A percentile compares a stretch with the other conserved stretches of the same genome.
phyloP scores from a whole-genome alignment of 1,140 invertebrate genomes.

The Pseudachorutes palmiensis region DNA sequence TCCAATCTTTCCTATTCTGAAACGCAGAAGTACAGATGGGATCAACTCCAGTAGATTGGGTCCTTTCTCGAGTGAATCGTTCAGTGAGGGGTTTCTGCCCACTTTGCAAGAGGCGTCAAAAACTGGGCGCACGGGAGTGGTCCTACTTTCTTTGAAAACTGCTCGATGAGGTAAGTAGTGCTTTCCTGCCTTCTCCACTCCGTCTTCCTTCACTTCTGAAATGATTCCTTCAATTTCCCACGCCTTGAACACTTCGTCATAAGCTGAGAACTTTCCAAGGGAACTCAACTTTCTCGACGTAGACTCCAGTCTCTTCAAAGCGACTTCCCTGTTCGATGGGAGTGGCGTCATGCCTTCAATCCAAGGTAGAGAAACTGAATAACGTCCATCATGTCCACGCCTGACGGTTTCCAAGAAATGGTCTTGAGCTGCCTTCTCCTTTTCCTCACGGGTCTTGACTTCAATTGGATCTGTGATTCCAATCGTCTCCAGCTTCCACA shows the following conservation, averaged over 20 bases:
- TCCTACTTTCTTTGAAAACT: conserved; percentile 36
- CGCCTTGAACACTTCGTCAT: conserved; percentile 39
- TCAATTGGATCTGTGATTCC: conserved; percentile 41
- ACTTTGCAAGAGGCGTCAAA: conserved; percentile 37
- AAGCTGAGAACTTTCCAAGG: conserved; percentile 36
- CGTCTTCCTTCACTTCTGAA: conserved; percentile 36
- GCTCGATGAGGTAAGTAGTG: conserved; percentile 41
- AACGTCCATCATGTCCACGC: conserved; percentile 36
- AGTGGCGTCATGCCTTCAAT: conserved; percentile 36
- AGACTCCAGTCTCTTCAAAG: conserved; percentile 28
- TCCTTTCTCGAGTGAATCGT: conserved; percentile 42
- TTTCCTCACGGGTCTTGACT: conserved; percentile 35
- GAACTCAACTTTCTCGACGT: conserved; percentile 35
- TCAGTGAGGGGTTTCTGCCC: conserved; percentile 39
- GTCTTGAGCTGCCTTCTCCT: conserved; percentile 31
- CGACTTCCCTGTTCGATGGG: conserved; percentile 33
- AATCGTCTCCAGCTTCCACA: conserved; percentile 42
- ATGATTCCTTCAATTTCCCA: conserved; percentile 40
- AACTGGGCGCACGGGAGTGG: conserved; percentile 41
- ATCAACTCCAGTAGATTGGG: conserved; percentile 43
- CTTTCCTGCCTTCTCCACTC: conserved; percentile 29
- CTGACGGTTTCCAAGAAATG: conserved; percentile 39
- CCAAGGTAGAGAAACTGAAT: conserved; percentile 40
- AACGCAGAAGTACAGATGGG: conserved; percentile 40
- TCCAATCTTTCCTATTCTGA: conserved; percentile 41